Conservation (phyloP, 2,888 invertebrate species). For the Megalurothrips usitatus region DNA sequence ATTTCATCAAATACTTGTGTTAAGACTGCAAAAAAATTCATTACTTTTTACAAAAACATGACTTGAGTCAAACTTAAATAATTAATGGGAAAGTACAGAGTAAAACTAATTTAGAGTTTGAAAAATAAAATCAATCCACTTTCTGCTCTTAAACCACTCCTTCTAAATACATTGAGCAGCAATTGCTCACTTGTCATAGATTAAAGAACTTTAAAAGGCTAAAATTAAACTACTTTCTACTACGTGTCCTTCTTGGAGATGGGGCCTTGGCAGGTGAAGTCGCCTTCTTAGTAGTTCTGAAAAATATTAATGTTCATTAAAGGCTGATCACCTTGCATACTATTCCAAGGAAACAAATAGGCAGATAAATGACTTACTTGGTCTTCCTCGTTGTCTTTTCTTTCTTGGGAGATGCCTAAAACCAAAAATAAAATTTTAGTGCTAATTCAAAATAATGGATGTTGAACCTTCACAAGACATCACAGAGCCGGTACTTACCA, state of each 20-base stretch:
- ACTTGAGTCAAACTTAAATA: not conserved
- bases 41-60: not conserved
- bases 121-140: constrained; percentile 17
- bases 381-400: too few relatives aligned
- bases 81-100: too few relatives aligned
- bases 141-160: constrained; percentile 19
- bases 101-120: not conserved
- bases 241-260: not conserved
- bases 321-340: not conserved
- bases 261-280: not conserved
- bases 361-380: not conserved
- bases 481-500: not conserved
- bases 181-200: not conserved
- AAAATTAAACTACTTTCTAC: not conserved
- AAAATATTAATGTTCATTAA: not conserved
- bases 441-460: too few relatives aligned
- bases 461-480: too few relatives aligned
- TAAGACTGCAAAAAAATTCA: not conserved
- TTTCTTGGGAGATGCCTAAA: not conserved
- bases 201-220: not conserved
- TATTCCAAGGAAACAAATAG: not conserved
- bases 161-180: not conserved
- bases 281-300: not conserved
- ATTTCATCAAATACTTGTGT: not conserved
- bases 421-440: not conserved